phyloP scores from a whole-genome alignment of 2,797 vertebrate species.

The Macroramphosus scolopax region DNA sequence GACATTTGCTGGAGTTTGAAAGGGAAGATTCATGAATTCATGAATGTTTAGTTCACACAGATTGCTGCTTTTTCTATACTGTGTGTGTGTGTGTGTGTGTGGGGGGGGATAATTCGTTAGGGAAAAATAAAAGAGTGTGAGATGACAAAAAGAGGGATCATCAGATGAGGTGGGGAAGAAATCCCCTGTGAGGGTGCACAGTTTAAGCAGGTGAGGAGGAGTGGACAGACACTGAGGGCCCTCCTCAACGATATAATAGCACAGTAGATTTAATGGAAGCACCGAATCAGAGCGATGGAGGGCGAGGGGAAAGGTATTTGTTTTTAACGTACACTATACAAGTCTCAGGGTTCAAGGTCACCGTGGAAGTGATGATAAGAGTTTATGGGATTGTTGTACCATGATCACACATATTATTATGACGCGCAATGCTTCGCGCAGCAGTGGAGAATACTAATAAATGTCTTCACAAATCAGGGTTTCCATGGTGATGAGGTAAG shows the following conservation, averaged over 20 bases:
- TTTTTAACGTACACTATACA: slow-evolving; percentile 16
- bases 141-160: slow-evolving; percentile 26
- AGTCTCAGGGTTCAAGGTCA: slow-evolving; percentile 36
- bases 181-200: too few relatives aligned
- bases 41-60: too few relatives aligned
- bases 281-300: slow-evolving; percentile 20
- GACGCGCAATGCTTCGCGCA: too few relatives aligned
- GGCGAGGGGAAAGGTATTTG: slow-evolving; percentile 6
- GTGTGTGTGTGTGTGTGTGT: too few relatives aligned
- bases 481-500: slow-evolving; percentile 56
- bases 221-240: too few relatives aligned
- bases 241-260: slow-evolving; percentile 11
- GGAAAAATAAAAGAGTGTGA: slow-evolving; percentile 39
- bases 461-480: slow-evolving; percentile 45
- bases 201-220: too few relatives aligned
- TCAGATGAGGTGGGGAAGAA: too few relatives aligned
- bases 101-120: too few relatives aligned
- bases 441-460: slow-evolving; percentile 31
- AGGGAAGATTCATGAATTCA: slow-evolving; percentile 20
- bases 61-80: too few relatives aligned
- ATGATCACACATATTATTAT: too few relatives aligned
- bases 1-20: slow-evolving; percentile 3
- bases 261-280: slow-evolving; percentile 22
- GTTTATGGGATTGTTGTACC: too few relatives aligned
- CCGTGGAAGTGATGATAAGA: too few relatives aligned